Base-by-base conservation (phyloP, 2,797 vertebrate species). In the Pangasius larnaudii region DNA sequence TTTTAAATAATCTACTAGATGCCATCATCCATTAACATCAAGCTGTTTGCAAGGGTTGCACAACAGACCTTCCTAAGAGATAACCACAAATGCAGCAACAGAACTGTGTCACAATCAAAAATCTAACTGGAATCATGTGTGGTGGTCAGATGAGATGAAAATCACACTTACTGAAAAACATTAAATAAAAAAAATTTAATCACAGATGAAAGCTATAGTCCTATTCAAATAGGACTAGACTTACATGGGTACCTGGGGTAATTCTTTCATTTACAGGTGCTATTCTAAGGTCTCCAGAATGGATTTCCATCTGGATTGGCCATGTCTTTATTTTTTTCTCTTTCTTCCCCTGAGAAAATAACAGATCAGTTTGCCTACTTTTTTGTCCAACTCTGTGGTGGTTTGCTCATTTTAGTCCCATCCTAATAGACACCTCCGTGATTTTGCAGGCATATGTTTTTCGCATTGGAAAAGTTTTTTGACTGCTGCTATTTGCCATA, bases 21-120 rank as follows among this genome's bases (percentile, higher is more conserved):
- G 46, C 46, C 46, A 46, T 46, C 7, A 42, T 6, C 46, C 46
- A 46, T 46, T 46, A 46, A 46, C 30, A 69, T 36, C 30, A 69
- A 36, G 65, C 67, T 36, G 67, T 69, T 69, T 69, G 67, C 5
- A 69, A 69, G 67, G 67, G 30, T 69, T 69, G 65, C 65, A 67
- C 13, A 33, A 67, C n/a, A 30, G 65, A 65, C 63, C 63, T 65
- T 65, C 63, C n/a, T n/a, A 30, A 30, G 63, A n/a, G 14, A 67
- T 30, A 33, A 67, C 65, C 65, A 67, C 65, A 67, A 67, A 30
- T 30, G 27, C 65, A 67, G 65, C 65, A 67, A 67, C 65, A 33
- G n/a, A 33, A 67, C 13, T 33, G 30, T 67, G 65, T 67, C 65
- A 33, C 30, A 67, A 67, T 67, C 65, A 16, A 30, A 33, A 14